Conservation (phyloP, 2,113 vertebrate species). For the Piprites chloris region DNA sequence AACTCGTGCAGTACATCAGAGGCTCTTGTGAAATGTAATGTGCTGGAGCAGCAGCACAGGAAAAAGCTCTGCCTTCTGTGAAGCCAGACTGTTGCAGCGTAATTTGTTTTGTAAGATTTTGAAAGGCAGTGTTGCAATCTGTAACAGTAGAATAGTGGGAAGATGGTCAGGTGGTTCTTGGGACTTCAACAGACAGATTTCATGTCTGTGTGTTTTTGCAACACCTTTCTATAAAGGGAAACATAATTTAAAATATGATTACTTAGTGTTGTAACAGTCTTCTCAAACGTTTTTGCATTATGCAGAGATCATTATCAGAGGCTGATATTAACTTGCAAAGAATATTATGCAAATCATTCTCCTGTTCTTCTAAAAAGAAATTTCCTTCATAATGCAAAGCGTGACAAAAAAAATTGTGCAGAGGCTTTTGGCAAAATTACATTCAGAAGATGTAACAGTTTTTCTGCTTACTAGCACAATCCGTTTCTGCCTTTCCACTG, state of each 20-base stretch:
- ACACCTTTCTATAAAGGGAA: conserved; percentile 82
- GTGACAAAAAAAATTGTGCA: conserved; percentile 66
- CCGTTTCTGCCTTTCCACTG: conserved; percentile 67
- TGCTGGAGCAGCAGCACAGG: conserved; percentile 36
- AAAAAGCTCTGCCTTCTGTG: conserved; percentile 59
- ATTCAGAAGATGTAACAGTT: conserved; percentile 67
- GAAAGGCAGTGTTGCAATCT: conserved; percentile 33
- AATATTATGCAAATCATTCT: conserved; percentile 75
- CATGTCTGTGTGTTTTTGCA: conserved; percentile 78
- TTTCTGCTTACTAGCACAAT: conserved; percentile 73
- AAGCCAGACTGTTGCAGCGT: conserved; percentile 54
- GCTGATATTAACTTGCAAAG: conserved; percentile 76
- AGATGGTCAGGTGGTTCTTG: conserved; percentile 70
- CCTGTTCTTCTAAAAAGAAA: conserved; percentile 67
- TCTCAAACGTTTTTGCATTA: conserved; percentile 66
- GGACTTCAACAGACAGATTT: conserved; percentile 73
- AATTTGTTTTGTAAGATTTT: conserved; percentile 63
- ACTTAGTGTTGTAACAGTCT: conserved; percentile 78
- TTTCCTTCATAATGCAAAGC: conserved; percentile 70
- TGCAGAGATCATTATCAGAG: conserved; percentile 72
- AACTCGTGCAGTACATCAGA: neutral
- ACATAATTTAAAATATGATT: conserved; percentile 81
- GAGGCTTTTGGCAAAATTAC: conserved; percentile 70
- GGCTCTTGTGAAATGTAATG: conserved; percentile 49
- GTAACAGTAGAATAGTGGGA: conserved; percentile 37